Percentiles rank a stretch among this genome's conserved stretches.
phyloP scores from a whole-genome alignment of 2,888 invertebrate species.

The Heliconius charithonia region DNA sequence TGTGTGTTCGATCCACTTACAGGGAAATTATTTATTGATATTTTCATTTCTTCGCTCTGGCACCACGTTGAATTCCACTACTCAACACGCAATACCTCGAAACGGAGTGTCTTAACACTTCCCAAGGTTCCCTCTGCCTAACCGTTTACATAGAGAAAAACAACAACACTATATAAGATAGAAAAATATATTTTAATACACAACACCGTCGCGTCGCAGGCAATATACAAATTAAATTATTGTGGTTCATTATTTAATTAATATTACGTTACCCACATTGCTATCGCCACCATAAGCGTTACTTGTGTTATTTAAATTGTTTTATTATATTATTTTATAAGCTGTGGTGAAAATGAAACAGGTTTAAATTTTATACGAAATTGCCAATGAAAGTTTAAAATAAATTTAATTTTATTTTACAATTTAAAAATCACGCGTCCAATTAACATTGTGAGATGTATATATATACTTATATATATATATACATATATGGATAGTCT shows the following conservation, averaged over 20 bases:
- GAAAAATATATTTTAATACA: background rate
- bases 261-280: background rate
- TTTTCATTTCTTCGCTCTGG: too few species aligned
- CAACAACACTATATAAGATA: background rate
- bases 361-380: background rate
- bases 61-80: too few species aligned
- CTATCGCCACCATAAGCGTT: background rate
- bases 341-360: background rate
- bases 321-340: conserved; percentile 10
- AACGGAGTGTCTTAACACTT: too few species aligned
- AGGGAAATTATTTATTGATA: too few species aligned
- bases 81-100: too few species aligned
- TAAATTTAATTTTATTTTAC: background rate
- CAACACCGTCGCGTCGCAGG: background rate
- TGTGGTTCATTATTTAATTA: conserved; percentile 15
- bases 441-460: too few species aligned
- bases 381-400: background rate
- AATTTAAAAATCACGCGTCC: background rate
- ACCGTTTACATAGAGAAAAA: background rate
- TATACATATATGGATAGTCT: too few species aligned
- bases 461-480: too few species aligned
- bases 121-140: too few species aligned
- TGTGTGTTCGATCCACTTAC: too few species aligned
- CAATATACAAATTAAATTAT: background rate
- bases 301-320: conserved; percentile 8